Percentiles rank a stretch among this genome's conserved stretches.
Conservation (phyloP, 2,113 vertebrate genomes). For the Calonectris borealis region DNA sequence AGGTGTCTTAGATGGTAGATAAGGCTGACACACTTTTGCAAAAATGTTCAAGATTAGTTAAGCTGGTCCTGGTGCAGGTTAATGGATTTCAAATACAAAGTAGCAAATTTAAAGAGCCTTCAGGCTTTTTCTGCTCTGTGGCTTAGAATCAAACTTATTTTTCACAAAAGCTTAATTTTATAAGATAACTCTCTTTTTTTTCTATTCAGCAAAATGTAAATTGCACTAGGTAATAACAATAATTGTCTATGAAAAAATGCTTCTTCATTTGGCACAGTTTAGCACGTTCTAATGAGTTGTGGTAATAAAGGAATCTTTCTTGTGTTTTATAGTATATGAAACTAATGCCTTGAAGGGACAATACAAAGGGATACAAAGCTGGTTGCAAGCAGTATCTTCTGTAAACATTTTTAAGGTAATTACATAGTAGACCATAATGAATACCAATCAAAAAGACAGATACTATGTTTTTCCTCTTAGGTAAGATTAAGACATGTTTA, state of each 20-base stretch:
- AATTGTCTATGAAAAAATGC: slow-evolving; percentile 26
- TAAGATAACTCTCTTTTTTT: background rate
- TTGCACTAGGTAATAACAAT: slow-evolving; percentile 41
- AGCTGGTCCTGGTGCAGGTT: background rate
- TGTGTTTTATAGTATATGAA: slow-evolving; percentile 1
- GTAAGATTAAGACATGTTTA: background rate
- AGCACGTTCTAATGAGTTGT: slow-evolving; percentile 34
- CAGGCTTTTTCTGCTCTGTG: background rate
- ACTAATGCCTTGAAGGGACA: slow-evolving; percentile 20
- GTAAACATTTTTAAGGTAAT: slow-evolving; percentile 44
- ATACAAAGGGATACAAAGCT: background rate
- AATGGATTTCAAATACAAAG: slow-evolving; percentile 10
- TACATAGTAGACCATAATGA: background rate
- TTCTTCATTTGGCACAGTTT: slow-evolving; percentile 44
- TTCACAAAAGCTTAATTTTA: background rate
- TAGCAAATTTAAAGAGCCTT: background rate
- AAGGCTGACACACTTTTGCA: background rate
- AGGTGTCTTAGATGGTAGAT: background rate
- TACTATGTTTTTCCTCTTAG: background rate
- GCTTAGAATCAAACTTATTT: slow-evolving; percentile 25
- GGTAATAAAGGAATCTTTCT: slow-evolving; percentile 49
- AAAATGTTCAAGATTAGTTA: background rate
- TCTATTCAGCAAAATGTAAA: slow-evolving; percentile 28
- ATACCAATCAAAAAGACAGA: background rate
- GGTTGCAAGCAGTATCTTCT: background rate